A percentile compares a stretch with the other conserved stretches of the same genome.
phyloP scores from a whole-genome alignment of 2,113 vertebrate genomes.

The Python bivittatus region DNA sequence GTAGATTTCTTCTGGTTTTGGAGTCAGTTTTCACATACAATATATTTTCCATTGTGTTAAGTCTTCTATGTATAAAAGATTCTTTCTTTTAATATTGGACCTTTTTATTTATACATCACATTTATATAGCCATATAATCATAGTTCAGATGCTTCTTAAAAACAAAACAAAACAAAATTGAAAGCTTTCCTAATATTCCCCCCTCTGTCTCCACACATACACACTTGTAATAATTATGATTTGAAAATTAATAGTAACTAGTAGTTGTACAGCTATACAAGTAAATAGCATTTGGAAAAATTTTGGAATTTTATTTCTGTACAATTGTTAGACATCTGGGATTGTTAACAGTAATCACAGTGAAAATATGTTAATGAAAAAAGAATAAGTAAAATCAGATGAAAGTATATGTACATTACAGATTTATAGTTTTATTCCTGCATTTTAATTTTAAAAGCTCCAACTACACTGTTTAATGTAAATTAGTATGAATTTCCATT shows the following conservation, averaged over 20 bases:
- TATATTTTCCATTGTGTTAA: background rate
- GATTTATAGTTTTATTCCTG: background rate
- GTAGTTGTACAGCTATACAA: background rate
- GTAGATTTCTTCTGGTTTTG: background rate
- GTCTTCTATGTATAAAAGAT: background rate
- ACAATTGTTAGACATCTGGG: background rate
- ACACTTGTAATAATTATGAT: background rate
- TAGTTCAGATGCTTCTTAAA: too few relatives aligned
- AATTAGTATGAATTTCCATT: background rate
- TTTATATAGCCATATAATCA: too few relatives aligned
- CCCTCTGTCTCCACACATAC: background rate
- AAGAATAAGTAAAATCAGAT: background rate
- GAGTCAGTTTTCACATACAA: background rate
- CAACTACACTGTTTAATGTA: background rate
- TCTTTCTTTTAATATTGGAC: background rate
- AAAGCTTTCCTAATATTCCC: too few relatives aligned
- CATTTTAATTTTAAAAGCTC: background rate
- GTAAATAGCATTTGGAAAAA: background rate
- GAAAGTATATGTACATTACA: background rate
- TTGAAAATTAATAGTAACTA: background rate
- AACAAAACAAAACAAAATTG: too few relatives aligned
- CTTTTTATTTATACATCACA: too few relatives aligned
- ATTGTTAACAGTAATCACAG: background rate
- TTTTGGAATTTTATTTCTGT: background rate
- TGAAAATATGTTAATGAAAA: background rate